Evolutionary conservation across 2,888 invertebrate genomes (phyloP).

Genomic region (Catocala sponsa): DNA sequence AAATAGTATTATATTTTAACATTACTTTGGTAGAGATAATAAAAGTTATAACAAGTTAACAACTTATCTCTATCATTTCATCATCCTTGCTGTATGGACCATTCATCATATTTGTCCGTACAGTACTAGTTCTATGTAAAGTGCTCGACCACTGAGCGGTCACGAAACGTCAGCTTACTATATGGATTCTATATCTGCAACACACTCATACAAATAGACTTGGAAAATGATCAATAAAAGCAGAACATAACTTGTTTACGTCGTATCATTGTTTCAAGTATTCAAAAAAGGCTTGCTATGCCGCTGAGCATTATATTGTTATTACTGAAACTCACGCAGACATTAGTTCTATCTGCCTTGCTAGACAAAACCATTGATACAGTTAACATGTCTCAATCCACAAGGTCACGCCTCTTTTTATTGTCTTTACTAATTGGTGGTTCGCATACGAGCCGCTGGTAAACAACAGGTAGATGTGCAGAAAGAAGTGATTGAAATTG

Average conservation of each 20-base stretch:
- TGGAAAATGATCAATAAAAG: constrained; percentile 3
- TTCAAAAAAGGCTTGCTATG: neutral
- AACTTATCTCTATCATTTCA: no score
- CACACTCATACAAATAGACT: constrained; percentile 10
- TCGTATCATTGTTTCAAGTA: constrained; percentile 7
- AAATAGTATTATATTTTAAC: no score
- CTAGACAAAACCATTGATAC: constrained; percentile 13
- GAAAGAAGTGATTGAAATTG: constrained; percentile 11
- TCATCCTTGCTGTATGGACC: no score
- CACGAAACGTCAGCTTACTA: constrained; percentile 2
- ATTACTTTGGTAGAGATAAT: no score
- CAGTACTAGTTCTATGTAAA: no score
- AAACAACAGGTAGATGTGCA: constrained; percentile 10
- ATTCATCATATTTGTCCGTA: no score
- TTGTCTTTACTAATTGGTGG: no score
- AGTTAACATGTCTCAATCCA: no score
- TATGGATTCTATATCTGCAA: constrained; percentile 15
- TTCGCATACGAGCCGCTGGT: no score
- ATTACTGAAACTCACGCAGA: constrained; percentile 8
- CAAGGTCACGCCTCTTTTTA: no score
- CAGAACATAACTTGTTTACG: constrained; percentile 11
- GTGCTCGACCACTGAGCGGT: no score
- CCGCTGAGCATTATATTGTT: neutral
- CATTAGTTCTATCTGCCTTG: constrained; percentile 3
- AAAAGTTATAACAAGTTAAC: no score